These are phyloP conservation scores for Chrysoperla carnea DNA, from an alignment of 1,140 invertebrate species.

Conservation along the genomic window DNA sequence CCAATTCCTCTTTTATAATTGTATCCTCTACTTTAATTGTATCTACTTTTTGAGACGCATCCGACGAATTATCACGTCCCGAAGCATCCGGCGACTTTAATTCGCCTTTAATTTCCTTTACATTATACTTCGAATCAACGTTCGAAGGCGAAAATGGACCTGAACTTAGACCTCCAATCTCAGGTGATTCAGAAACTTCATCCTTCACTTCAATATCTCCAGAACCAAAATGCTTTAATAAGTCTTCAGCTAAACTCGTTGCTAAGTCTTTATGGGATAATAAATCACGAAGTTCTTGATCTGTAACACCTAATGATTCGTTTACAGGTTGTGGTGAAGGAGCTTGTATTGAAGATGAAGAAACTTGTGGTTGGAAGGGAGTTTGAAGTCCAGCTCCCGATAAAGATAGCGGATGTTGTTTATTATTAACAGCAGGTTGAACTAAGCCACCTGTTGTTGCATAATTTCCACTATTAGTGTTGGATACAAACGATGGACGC, in stretches of 20 bases:
- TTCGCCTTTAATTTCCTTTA: slow-evolving; percentile 7
- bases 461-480: too few relatives aligned
- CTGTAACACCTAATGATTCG: slow-evolving; percentile 28
- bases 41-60: neutral
- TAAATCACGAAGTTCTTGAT: slow-evolving; percentile 53
- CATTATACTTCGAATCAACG: slow-evolving; percentile 13
- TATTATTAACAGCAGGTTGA: slow-evolving; percentile 15
- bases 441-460: slow-evolving; percentile 12
- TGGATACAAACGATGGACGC: too few relatives aligned
- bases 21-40: neutral
- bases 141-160: slow-evolving; percentile 37
- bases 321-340: slow-evolving; percentile 1
- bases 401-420: too few relatives aligned
- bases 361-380: too few relatives aligned
- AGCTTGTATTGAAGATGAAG: too few relatives aligned
- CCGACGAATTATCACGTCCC: neutral
- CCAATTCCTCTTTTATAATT: too few relatives aligned
- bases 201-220: slow-evolving; percentile 51
- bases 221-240: slow-evolving; percentile 63
- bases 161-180: slow-evolving; percentile 19
- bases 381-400: too few relatives aligned
- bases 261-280: slow-evolving; percentile 56
- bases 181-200: slow-evolving; percentile 9
- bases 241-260: slow-evolving; percentile 64
- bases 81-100: neutral